phyloP scores from a whole-genome alignment of 2,113 vertebrate species.

The Elgaria multicarinata region DNA sequence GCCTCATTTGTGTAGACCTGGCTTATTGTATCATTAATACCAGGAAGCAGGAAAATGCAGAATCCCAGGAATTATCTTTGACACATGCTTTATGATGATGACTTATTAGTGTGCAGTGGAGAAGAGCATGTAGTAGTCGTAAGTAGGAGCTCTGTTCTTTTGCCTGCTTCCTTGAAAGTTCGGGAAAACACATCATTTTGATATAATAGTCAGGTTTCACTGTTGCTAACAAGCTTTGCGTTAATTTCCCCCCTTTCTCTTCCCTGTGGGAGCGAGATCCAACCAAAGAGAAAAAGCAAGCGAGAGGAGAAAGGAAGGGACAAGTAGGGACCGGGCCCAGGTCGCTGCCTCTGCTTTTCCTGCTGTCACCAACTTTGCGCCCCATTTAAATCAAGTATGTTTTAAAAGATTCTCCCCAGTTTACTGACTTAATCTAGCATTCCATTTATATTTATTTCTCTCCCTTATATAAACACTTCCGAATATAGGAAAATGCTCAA shows the following conservation, averaged over 20 bases:
- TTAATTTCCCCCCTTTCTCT: not conserved
- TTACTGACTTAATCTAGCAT: too few relatives aligned
- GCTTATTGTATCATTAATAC: not conserved
- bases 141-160: not conserved
- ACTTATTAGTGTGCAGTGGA: not conserved
- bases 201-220: fast-evolving
- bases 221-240: not conserved
- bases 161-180: not conserved
- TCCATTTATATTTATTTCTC: too few relatives aligned
- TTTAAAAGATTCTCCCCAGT: too few relatives aligned
- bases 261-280: too few relatives aligned
- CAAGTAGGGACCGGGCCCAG: too few relatives aligned
- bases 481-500: too few relatives aligned
- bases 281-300: too few relatives aligned
- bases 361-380: too few relatives aligned
- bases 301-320: too few relatives aligned
- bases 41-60: not conserved
- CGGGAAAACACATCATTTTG: not conserved
- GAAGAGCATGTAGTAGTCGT: not conserved
- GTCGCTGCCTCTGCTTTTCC: too few relatives aligned
- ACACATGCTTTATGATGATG: not conserved
- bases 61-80: not conserved
- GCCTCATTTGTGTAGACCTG: not conserved
- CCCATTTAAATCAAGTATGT: too few relatives aligned
- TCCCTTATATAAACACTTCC: too few relatives aligned